A percentile compares a stretch with the other conserved stretches of the same genome.
Evolutionary conservation across 2,888 invertebrate genomes (phyloP).

Genomic region (Orthosia gothica): DNA sequence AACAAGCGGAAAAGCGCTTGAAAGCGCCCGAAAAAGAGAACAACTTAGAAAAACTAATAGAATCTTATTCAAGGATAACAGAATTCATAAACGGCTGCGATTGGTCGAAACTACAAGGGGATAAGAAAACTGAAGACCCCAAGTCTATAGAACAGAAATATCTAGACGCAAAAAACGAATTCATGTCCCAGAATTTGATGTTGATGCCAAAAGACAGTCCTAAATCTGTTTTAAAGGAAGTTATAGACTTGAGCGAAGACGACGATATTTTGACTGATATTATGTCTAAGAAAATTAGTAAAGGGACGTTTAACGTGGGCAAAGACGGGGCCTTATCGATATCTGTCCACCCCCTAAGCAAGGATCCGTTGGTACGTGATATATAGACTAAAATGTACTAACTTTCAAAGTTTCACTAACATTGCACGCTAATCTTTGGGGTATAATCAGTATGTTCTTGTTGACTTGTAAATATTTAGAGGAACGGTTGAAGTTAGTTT

Average conservation of each 20-base stretch:
- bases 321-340: slow-evolving; percentile 88
- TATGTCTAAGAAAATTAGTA: slow-evolving; percentile 82
- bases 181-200: slow-evolving; percentile 88
- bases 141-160: slow-evolving; percentile 87
- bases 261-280: slow-evolving; percentile 83
- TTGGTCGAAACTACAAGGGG: slow-evolving; percentile 84
- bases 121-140: slow-evolving; percentile 81
- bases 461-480: slow-evolving; percentile 32
- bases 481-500: not conserved
- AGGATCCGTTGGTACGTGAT: slow-evolving; percentile 83
- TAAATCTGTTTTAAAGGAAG: slow-evolving; percentile 83
- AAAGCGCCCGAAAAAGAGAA: slow-evolving; percentile 82
- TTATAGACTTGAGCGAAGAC: slow-evolving; percentile 87
- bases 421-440: slow-evolving; percentile 65
- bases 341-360: slow-evolving; percentile 83
- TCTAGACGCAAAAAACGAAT: slow-evolving; percentile 89
- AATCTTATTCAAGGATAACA: slow-evolving; percentile 87
- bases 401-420: slow-evolving; percentile 73
- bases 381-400: slow-evolving; percentile 70
- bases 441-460: slow-evolving; percentile 27
- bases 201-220: slow-evolving; percentile 85
- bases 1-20: slow-evolving; percentile 75
- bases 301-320: slow-evolving; percentile 85
- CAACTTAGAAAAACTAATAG: slow-evolving; percentile 85
- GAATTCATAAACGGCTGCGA: slow-evolving; percentile 90